Evolutionary conservation across 2,797 vertebrate species (phyloP).

Genomic region (Margarornis squamiger): DNA sequence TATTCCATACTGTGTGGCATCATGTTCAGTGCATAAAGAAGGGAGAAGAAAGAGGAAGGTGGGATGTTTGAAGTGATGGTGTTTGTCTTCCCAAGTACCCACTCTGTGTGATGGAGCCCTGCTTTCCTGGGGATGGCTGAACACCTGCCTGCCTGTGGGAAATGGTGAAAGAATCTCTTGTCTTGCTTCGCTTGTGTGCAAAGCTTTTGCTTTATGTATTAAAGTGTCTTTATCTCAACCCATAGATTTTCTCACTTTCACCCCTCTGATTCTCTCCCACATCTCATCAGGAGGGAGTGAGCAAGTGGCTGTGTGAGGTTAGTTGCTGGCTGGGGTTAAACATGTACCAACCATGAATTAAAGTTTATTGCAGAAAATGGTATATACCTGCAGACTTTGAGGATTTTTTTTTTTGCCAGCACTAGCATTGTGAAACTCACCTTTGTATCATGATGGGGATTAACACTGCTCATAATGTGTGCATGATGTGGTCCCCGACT

Average conservation of each 20-base stretch:
- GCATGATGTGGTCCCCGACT: not conserved
- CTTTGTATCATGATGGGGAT: too few species aligned
- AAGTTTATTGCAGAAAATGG: too few species aligned
- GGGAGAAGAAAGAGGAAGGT: not conserved
- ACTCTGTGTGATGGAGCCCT: too few species aligned
- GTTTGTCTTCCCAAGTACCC: not conserved
- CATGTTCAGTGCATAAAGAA: not conserved
- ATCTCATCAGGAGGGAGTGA: not conserved
- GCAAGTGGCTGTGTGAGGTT: not conserved
- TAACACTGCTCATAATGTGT: too few species aligned
- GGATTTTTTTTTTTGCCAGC: too few species aligned
- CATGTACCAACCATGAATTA: too few species aligned
- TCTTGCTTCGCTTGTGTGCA: not conserved
- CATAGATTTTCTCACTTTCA: too few species aligned
- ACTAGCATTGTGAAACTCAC: too few species aligned
- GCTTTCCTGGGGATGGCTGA: not conserved
- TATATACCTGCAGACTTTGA: too few species aligned
- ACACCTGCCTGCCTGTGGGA: not conserved
- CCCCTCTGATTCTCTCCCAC: not conserved
- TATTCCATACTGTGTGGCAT: not conserved
- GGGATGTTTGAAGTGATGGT: not conserved
- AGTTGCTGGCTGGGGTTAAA: not conserved
- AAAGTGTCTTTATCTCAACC: not conserved
- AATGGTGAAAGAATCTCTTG: not conserved
- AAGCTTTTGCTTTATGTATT: not conserved